Evolutionary conservation across 2,113 vertebrate species (phyloP), one percentile per base, ranked within the genome.

Genomic region (Sporophila hypoxantha): DNA sequence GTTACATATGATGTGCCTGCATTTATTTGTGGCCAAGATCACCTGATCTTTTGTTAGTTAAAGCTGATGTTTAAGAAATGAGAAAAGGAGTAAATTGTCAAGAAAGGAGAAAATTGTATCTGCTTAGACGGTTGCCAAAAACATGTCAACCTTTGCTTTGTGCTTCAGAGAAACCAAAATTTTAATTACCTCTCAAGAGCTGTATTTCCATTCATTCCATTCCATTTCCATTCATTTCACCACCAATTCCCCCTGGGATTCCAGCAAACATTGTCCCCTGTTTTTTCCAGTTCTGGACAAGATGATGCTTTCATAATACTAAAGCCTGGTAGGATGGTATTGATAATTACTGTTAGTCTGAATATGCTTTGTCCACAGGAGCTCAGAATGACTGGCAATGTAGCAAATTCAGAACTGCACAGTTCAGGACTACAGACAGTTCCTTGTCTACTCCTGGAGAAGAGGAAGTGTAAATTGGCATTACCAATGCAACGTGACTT

Each of bases 141-240:
- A 7, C 6, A 7, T 41, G 34, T 79, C 59, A 76, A 17, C 37
- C 16, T 69, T 65, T 61, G 22, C 20, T 75, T 77, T 68, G 39
- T 36, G n/a, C 20, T 17, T 68, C 68, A 62, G 23, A 50, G 15
- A 78, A 71, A 34, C 17, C 23, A 44, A 17, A n/a, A 18, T 68
- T 81, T 61, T 65, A 59, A 55, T 34, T 76, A 39, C 6, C 4
- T 12, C 6, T 74, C 19, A 62, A 50, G 69, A 87, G 30, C 4
- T 42, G 9, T 8, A 32, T 76, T 90, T 76, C 8, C 1, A 0
- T 9, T 76, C n/a, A n/a, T n/a, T n/a, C n/a, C n/a, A n/a, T n/a
- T n/a, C n/a, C n/a, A n/a, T n/a, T n/a, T n/a, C n/a, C n/a, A n/a
- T n/a, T n/a, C n/a, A n/a, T n/a, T n/a, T n/a, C n/a, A n/a, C n/a